Evolutionary conservation across 2,797 vertebrate genomes (phyloP), one percentile per base, ranked within the genome.

Genomic region (Oreochromis mossambicus): DNA sequence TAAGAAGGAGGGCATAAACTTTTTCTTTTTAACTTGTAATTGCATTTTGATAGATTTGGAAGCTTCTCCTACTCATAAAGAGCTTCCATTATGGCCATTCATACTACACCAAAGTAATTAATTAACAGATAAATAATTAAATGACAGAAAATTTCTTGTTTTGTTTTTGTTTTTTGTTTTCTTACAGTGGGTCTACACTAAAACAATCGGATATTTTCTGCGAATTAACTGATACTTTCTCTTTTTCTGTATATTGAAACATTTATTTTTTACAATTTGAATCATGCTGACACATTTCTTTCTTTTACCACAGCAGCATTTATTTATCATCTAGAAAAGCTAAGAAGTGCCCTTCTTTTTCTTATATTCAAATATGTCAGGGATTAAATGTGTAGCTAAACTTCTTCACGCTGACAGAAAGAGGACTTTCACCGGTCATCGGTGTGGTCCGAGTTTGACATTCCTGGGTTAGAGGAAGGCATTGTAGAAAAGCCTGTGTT

Each of bases 291-390:
- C 29, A 34, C 29, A 19, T 61, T 61, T 34, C 56, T 58, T 58
- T 56, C 26, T 29, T 56, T 29, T 56, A 29, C 54, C 26, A 56
- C 26, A 15, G 8, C 26, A 56, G 8, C 56, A 61, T 61, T 61
- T 7, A 19, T 61, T 4, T 34, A 61, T 61, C 29, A 34, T 2
- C 17, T 3, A 61, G 0, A 34, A 61, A 34, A 61, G 19, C 0
- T 0, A 61, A 19, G 29, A 34, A 19, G 56, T 11, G 14, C 0
- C 56, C 56, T 34, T 61, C 15, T 34, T 61, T 34, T 61, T 61
- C 56, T 61, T 61, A 19, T 19, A 19, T n/a, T 34, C 32, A 36
- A 34, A 61, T 36, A 36, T 0, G 6, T 61, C 56, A 61, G 6
- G 56, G 56, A 61, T 2, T 34, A 3, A 61, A 36, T 61, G 9